phyloP scores from a whole-genome alignment of 2,888 invertebrate species.

The Drosophila atripex region DNA sequence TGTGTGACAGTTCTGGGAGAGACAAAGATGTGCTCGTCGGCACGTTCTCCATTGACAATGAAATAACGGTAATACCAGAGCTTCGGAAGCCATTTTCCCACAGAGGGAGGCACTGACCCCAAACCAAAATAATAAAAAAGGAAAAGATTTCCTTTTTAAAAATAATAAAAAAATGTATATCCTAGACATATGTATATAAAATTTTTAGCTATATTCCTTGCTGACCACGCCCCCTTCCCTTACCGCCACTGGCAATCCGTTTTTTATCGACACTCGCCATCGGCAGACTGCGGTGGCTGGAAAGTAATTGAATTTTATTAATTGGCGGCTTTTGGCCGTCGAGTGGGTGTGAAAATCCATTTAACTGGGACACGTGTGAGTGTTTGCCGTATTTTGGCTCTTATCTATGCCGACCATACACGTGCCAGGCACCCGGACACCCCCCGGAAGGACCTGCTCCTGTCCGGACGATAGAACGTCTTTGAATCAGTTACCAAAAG shows the following conservation, averaged over 20 bases:
- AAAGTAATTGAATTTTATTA: slow-evolving; percentile 47
- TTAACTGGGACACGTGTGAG: slow-evolving; percentile 58
- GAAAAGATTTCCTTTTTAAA: too few relatives aligned
- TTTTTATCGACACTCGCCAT: slow-evolving; percentile 13
- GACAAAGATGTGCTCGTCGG: not conserved
- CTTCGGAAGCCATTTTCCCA: not conserved
- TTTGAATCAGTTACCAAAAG: slow-evolving; percentile 68
- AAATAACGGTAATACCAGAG: not conserved
- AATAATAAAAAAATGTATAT: too few relatives aligned
- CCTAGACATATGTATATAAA: not conserved
- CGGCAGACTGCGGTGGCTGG: slow-evolving; percentile 25
- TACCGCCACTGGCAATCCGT: not conserved
- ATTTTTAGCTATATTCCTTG: not conserved
- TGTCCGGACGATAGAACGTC: slow-evolving; percentile 58
- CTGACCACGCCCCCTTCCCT: not conserved
- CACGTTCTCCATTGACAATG: not conserved
- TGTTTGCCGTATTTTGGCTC: slow-evolving; percentile 54
- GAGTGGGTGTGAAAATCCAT: slow-evolving; percentile 48
- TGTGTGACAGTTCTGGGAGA: not conserved
- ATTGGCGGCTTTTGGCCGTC: slow-evolving; percentile 37
- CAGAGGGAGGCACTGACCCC: not conserved
- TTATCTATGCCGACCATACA: slow-evolving; percentile 58
- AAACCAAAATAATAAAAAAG: too few relatives aligned
- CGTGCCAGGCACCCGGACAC: slow-evolving; percentile 47
- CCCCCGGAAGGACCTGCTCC: slow-evolving; percentile 42